phyloP scores from a whole-genome alignment of 2,113 vertebrate genomes.

The Oreochromis niloticus region DNA sequence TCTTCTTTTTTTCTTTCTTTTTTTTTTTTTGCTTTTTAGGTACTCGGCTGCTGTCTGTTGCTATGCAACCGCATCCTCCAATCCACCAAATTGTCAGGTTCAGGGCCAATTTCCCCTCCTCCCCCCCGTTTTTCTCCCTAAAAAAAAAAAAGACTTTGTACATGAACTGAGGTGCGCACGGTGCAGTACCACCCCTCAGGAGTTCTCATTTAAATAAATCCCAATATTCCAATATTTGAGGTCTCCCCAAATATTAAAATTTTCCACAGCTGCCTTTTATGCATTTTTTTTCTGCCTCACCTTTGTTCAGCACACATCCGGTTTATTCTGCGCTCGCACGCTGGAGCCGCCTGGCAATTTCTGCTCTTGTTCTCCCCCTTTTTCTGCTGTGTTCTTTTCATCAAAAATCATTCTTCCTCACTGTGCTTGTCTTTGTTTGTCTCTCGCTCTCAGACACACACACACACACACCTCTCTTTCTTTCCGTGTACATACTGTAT shows the following conservation, averaged over 20 bases:
- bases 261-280: not conserved
- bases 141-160: slow-evolving; percentile 33
- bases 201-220: slow-evolving; percentile 53
- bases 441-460: not conserved
- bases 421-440: slow-evolving; percentile 44
- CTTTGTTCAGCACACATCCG: slow-evolving; percentile 24
- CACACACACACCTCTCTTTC: not conserved
- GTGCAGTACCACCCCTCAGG: slow-evolving; percentile 25
- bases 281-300: slow-evolving; percentile 24
- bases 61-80: slow-evolving; percentile 69
- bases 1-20: not conserved
- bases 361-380: not conserved
- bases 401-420: slow-evolving; percentile 48
- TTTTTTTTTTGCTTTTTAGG: slow-evolving; percentile 44
- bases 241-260: slow-evolving; percentile 11
- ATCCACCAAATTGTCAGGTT: slow-evolving; percentile 68
- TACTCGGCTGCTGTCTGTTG: slow-evolving; percentile 64
- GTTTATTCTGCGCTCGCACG: slow-evolving; percentile 15
- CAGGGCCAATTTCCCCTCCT: slow-evolving; percentile 44
- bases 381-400: slow-evolving; percentile 32
- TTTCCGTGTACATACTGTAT: slow-evolving; percentile 42
- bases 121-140: not conserved
- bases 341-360: not conserved
- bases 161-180: slow-evolving; percentile 4
- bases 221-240: slow-evolving; percentile 48